Base-by-base conservation (phyloP, 2,113 vertebrate species). In the Neolamprologus caudopunctatus region DNA sequence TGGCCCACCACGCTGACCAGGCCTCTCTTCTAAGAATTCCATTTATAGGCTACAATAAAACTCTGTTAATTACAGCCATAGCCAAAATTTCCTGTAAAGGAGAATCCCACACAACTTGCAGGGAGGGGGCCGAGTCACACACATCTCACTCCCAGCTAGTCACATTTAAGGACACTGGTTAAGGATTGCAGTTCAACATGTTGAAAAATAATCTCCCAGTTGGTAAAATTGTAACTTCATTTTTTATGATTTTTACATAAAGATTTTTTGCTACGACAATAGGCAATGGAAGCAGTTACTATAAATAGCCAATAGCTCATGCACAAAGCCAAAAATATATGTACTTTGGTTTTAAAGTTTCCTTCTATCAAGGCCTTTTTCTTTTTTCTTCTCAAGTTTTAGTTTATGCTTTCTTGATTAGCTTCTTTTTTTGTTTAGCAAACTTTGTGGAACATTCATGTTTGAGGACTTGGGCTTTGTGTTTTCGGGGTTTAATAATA, bases 361-460 rank as follows among this genome's bases (percentile, higher is more conserved):
- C 9, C 37, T 55, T 14, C 28, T 28, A 10, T 33, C 28, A 58
- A 58, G 55, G 26, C 1, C 24, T 28, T 58, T 58, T 58, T 61
- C 8, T 19, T 33, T 61, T 57, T 33, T 61, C 24, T 16, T 33
- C 57, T 61, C 1, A 31, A n/a, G 10, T 37, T 5, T 66, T 66
- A 37, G 33, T 37, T 8, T 21, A 21, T 50, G 11, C 10, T 13
- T 19, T 35, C 1, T 3, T 21, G 2, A 28, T 17, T 55, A 3
- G 3, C 14, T 11, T 26, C 13, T 28, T 1, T 8, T 21, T 24
- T 24, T 71, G 3, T 24, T 71, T 71, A 24, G 12, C 35, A 68
- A 40, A 33, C 35, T 2, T 68, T 68, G 0, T 71, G n/a, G 35
- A 71, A 42, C 66, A 6, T 71, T 40, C n/a, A 0, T 1, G 35